Base-by-base conservation (phyloP, 1,140 invertebrate genomes). In the Tetramorium alpestre region DNA sequence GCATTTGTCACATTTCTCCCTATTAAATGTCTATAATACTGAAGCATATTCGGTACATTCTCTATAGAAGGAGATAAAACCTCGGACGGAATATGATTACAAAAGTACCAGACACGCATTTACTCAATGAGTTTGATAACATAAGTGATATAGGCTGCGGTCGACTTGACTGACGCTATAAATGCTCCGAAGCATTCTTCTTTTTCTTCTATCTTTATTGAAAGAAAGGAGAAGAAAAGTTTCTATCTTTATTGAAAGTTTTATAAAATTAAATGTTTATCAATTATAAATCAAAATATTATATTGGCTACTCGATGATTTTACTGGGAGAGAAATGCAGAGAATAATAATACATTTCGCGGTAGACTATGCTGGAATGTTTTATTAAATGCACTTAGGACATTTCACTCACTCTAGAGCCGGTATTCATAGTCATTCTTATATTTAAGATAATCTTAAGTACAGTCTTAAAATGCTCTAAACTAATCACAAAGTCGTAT, bases 21-120 rank as follows among this genome's bases (percentile, higher is more conserved):
- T 47, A 33, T 81, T 78, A 65, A 88, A 76, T 72, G 56, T 80
- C 75, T 69, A 69, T 65, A 51, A 80, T 51, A 28, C 22, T 33
- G 18, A 38, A 73, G 11, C 25, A 51, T 22, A 38, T 60, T 70
- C 56, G 13, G 2, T 41, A 11, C 18, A 3, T 22, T 82, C 18
- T 72, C 51, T 47, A 38, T 22, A 58, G 49, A 72, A 51, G 51
- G 3, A 60, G 28, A 62, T 51, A 56, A 76, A 67, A 82, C 54
- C 22, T 13, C 13, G 58, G 38, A 60, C 2, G 13, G 49, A 47
- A 64, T 13, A 16, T 25, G 18, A 82, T 44, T 38, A 25, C 65
- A 33, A 28, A 82, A 18, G 8, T 38, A 33, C 54, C 22, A 51
- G 44, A 25, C n/a, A 51, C 11, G n/a, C 8, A 13, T 51, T 80